A percentile compares a stretch with the other conserved stretches of the same genome.
Evolutionary conservation across 37 sponge, comb jelly and placozoan species (phyloP).

Genomic region (Halisarca cf. caerulea): DNA sequence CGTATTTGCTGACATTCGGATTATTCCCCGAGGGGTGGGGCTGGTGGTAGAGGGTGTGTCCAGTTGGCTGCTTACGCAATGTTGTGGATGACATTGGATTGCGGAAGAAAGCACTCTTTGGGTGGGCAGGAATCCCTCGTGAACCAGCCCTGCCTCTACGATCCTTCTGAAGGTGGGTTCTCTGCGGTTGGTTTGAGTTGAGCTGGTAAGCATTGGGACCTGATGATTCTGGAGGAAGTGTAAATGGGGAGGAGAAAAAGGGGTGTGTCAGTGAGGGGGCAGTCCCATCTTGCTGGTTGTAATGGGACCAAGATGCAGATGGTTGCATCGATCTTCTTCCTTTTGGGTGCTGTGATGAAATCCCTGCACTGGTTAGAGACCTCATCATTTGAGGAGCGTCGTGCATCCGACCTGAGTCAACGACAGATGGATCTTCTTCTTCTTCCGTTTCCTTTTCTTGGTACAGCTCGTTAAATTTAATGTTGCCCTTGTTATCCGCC

Average conservation of each 20-base stretch:
- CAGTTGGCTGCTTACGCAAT: no score
- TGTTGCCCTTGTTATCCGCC: background rate
- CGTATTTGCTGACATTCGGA: no score
- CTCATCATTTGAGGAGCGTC: no score
- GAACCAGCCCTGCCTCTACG: background rate
- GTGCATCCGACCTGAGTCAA: no score
- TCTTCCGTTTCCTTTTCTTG: background rate
- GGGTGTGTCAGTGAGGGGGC: background rate
- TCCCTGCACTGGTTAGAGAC: background rate
- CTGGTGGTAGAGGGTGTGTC: no score
- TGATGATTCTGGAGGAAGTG: background rate
- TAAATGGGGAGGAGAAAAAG: constrained; percentile 7
- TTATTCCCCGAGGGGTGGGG: no score
- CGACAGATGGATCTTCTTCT: background rate
- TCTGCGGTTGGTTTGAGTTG: background rate
- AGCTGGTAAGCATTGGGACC: constrained; percentile 5
- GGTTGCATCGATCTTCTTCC: background rate
- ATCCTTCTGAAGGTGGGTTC: background rate
- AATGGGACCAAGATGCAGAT: constrained; percentile 19
- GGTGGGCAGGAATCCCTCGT: constrained; percentile 8
- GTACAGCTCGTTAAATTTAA: constrained; percentile 10
- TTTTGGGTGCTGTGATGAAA: background rate
- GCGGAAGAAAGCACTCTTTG: background rate
- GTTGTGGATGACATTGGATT: no score
- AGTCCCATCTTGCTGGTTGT: background rate